phyloP scores from a whole-genome alignment of 2,888 invertebrate species.

The Xanthia icteritia region DNA sequence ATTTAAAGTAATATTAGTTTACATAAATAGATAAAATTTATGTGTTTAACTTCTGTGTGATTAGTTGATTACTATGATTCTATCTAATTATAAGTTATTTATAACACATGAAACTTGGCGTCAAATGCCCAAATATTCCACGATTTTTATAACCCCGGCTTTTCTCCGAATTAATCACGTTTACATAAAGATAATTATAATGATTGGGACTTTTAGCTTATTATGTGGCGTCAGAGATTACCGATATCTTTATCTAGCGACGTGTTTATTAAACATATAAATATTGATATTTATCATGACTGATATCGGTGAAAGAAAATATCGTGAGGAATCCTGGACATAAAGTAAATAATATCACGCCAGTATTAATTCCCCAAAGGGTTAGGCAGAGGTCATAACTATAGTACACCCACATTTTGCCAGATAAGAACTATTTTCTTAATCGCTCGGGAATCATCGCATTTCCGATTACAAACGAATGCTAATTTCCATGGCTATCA shows the following conservation, averaged over 20 bases:
- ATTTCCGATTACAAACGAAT: no score
- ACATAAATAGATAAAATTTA: background rate
- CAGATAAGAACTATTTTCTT: no score
- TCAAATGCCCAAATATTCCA: background rate
- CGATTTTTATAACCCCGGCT: background rate
- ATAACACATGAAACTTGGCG: no score
- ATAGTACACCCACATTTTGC: no score
- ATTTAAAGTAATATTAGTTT: background rate
- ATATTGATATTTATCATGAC: background rate
- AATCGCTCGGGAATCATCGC: no score
- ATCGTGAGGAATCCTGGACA: background rate
- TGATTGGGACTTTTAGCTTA: conserved; percentile 13
- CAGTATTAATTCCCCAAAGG: no score
- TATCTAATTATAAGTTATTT: no score
- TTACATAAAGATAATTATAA: conserved; percentile 5
- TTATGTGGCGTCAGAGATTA: conserved; percentile 16
- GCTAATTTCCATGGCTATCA: no score
- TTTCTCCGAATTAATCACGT: conserved; percentile 19
- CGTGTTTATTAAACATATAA: background rate
- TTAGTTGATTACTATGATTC: background rate
- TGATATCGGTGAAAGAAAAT: background rate
- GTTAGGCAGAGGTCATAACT: no score
- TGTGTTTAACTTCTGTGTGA: background rate
- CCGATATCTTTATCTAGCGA: conserved; percentile 15
- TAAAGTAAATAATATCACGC: no score